These are phyloP conservation scores for Apoda limacodes DNA, from an alignment of 2,888 invertebrate genomes.

Conservation along the genomic window DNA sequence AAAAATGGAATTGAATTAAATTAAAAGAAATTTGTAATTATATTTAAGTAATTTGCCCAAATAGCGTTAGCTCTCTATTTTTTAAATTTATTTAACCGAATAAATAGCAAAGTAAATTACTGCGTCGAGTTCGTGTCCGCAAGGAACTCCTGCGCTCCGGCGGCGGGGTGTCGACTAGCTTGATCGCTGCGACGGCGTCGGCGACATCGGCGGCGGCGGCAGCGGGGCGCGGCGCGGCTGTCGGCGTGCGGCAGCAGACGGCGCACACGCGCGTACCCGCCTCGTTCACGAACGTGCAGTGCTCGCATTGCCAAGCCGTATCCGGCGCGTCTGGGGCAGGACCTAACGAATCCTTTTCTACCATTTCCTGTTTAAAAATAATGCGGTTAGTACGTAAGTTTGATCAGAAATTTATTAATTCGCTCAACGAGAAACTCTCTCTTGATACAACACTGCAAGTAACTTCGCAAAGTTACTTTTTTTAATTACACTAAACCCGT, in stretches of 20 bases:
- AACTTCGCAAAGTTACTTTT: too few species aligned
- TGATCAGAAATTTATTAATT: too few species aligned
- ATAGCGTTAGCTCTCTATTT: too few species aligned
- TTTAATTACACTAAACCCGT: too few species aligned
- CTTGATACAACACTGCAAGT: too few species aligned
- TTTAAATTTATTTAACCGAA: too few species aligned
- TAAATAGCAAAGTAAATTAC: conserved; percentile 52
- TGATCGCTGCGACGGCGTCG: conserved; percentile 28
- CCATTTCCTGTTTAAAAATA: conserved; percentile 7
- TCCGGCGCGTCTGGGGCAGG: conserved; percentile 64
- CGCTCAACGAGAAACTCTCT: too few species aligned
- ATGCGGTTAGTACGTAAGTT: conserved; percentile 4
- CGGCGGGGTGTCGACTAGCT: conserved; percentile 18
- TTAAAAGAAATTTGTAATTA: too few species aligned
- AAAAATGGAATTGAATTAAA: too few species aligned
- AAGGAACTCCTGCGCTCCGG: conserved; percentile 10
- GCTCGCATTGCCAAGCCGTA: conserved; percentile 86
- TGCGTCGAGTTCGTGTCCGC: conserved; percentile 56
- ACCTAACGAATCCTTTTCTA: conserved; percentile 41
- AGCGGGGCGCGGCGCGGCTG: conserved; percentile 32
- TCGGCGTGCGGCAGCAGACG: conserved; percentile 88
- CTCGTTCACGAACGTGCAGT: conserved; percentile 90
- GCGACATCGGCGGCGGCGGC: conserved; percentile 23
- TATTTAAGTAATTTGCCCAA: too few species aligned
- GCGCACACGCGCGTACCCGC: conserved; percentile 82